Conservation (phyloP, 1,140 invertebrate species). For the Leptopilina boulardi region DNA sequence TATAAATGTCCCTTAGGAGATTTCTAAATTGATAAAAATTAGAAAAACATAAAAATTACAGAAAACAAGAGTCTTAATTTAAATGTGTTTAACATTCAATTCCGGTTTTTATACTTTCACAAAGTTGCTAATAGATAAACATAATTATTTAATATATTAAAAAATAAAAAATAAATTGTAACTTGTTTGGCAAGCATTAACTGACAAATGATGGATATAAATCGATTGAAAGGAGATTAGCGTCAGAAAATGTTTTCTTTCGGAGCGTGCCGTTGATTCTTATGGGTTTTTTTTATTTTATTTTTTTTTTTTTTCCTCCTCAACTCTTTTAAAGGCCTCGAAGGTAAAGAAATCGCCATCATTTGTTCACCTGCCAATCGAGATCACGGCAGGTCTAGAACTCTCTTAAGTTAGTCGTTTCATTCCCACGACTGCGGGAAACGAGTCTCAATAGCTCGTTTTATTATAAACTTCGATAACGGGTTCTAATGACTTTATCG, state of each 20-base stretch:
- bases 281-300: background rate
- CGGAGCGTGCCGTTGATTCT: constrained; percentile 29
- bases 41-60: background rate
- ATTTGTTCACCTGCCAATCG: constrained; percentile 33
- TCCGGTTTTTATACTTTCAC: constrained; percentile 1
- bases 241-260: constrained; percentile 20
- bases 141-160: constrained; percentile 10
- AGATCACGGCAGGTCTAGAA: constrained; percentile 24
- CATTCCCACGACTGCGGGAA: constrained; percentile 29
- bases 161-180: background rate
- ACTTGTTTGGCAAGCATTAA: background rate
- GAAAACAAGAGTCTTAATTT: constrained; percentile 2
- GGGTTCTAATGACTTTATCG: constrained; percentile 30
- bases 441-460: constrained; percentile 26
- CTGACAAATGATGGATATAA: constrained; percentile 22
- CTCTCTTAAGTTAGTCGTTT: constrained; percentile 24
- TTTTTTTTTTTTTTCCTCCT: background rate
- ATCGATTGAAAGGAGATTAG: constrained; percentile 14
- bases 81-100: background rate
- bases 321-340: background rate
- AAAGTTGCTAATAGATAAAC: constrained; percentile 10
- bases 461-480: constrained; percentile 30
- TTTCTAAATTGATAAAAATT: background rate
- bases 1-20: background rate
- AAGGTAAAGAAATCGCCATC: constrained; percentile 25